Conservation (phyloP, 2,888 invertebrate genomes). For the Sarcophaga rosellei region DNA sequence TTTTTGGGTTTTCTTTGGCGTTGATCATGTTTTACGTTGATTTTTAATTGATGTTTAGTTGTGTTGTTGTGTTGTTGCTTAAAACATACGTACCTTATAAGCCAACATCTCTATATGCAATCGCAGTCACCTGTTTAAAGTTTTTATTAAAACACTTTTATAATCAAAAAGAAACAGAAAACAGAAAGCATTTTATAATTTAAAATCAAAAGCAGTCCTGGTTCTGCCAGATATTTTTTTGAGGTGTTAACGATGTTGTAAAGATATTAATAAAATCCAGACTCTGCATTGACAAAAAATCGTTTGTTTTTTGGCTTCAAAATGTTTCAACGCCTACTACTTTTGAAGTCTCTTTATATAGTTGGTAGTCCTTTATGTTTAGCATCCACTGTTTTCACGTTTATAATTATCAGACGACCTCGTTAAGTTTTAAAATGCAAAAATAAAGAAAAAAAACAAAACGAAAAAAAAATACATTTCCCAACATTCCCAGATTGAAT, state of each 20-base stretch:
- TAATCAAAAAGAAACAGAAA: too few relatives aligned
- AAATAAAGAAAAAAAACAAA: too few relatives aligned
- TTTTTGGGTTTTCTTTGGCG: conserved; percentile 74
- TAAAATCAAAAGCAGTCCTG: not conserved
- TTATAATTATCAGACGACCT: conserved; percentile 71
- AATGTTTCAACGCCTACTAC: conserved; percentile 77
- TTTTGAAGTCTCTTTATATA: not conserved
- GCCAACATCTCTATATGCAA: conserved; percentile 15
- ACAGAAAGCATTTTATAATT: too few relatives aligned
- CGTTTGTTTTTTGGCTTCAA: not conserved
- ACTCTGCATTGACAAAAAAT: conserved; percentile 35
- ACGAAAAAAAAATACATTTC: conserved; percentile 36
- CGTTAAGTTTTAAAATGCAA: conserved; percentile 59
- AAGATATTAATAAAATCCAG: conserved; percentile 60
- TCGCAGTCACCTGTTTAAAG: conserved; percentile 60
- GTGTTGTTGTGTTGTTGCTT: not conserved
- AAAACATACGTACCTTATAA: not conserved
- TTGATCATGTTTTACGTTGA: conserved; percentile 81
- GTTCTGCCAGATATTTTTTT: conserved; percentile 25
- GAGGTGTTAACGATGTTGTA: conserved; percentile 69
- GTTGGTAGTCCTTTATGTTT: conserved; percentile 5
- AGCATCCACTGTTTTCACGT: not conserved
- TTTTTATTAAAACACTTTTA: not conserved
- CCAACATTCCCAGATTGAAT: conserved; percentile 65
- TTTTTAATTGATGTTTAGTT: conserved; percentile 79